Conservation (phyloP, 2,888 invertebrate species). For the Dermolepida albohirtum region DNA sequence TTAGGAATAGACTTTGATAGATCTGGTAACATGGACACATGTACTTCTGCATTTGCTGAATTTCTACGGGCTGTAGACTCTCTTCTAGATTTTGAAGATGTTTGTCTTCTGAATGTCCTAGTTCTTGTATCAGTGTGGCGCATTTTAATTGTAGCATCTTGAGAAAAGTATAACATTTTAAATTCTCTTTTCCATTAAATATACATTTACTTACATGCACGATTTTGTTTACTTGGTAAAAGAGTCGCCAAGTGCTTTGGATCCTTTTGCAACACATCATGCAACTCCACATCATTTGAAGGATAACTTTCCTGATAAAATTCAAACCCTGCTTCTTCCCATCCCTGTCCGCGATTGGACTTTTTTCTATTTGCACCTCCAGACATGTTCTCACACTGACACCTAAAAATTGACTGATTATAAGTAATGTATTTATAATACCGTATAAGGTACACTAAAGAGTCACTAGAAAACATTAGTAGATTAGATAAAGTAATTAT, state of each 20-base stretch:
- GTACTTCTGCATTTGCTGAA: conserved; percentile 73
- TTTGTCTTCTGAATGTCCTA: conserved; percentile 72
- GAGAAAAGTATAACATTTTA: conserved; percentile 48
- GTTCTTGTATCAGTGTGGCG: conserved; percentile 70
- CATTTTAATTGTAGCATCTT: conserved; percentile 77
- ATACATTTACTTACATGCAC: conserved; percentile 68
- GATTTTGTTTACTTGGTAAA: conserved; percentile 83
- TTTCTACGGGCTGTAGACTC: conserved; percentile 68
- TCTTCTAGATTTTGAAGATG: conserved; percentile 61
- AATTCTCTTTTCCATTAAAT: conserved; percentile 27
- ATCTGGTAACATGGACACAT: conserved; percentile 84
- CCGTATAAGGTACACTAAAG: background rate
- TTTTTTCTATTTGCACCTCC: conserved; percentile 71
- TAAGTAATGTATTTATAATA: no score
- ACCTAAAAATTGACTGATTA: background rate
- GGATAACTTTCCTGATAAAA: conserved; percentile 89
- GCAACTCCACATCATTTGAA: conserved; percentile 71
- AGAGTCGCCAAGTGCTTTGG: conserved; percentile 81
- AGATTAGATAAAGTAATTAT: conserved; percentile 16
- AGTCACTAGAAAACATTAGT: background rate
- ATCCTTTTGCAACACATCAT: conserved; percentile 76
- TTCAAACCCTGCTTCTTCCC: conserved; percentile 88
- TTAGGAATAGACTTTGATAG: conserved; percentile 85
- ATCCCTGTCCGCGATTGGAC: conserved; percentile 72
- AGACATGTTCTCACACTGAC: conserved; percentile 65